Evolutionary conservation across 53 echinoderm and acorn worm genomes (phyloP), one percentile per base, ranked within the genome.

Genomic region (Apostichopus leukothele): DNA sequence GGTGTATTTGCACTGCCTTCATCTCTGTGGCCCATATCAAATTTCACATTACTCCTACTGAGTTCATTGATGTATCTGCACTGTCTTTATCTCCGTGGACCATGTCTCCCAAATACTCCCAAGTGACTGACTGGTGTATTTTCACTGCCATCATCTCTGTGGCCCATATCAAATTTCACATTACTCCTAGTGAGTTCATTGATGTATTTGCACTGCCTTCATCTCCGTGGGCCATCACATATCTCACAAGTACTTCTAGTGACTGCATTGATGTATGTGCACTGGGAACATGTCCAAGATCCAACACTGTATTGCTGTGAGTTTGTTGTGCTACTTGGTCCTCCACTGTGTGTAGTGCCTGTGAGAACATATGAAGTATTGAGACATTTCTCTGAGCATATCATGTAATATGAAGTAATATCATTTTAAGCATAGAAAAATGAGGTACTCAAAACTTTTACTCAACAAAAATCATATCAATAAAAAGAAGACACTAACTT

Each of bases 231-330:
- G 52, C 92, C 92, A 71, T 95, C 95, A 74, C 98, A 98, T 88
- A 98, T 94, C 67, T 98, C 98, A 90, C 98, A 98, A 5, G 91
- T 89, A 52, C 80, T 23, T 20, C 92, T 89, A 67, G 90, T 90
- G 88, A 89, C 87, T 67, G 91, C 89, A 90, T 98, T 98, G 94
- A 98, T 98, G 90, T 77, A 98, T 21, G 98, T 98, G 67, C 98
- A 98, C 10, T 86, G 86, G 11, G 88, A 26, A 86, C 98, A 98
- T 4, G 95, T 92, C 98, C 98, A 98, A 1, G 93, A 89, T 12
- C 89, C 94, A 73, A 88, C 76, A 23, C 88, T 79, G 7, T 75
- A 83, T 20, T 67, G 74, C 39, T 39, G 39, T 9, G 90, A 76
- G 2, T 75, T 76, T 2, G 86, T 88, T 6, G 91, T 19, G 18